Base-by-base conservation (phyloP, 2,113 vertebrate species). In the Typhlomys cinereus region DNA sequence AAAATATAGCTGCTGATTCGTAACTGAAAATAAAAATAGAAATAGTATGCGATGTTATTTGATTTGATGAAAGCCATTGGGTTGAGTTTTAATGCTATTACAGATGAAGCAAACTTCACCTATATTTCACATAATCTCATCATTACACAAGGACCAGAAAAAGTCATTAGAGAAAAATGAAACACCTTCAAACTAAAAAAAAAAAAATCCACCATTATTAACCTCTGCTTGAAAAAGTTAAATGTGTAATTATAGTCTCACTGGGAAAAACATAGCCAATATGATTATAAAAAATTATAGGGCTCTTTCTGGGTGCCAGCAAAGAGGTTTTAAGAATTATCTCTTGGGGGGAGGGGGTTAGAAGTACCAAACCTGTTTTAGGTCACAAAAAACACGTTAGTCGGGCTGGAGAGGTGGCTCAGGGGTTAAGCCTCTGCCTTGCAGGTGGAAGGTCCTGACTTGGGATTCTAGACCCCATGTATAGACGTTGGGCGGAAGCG, bases 131-230 rank as follows among this genome's bases (percentile, higher is more conserved):
- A 62, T 46, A 81, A 75, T 85, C 25, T 88, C 14, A 69, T 29
- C 31, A 69, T 39, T 39, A 12, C 27, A 82, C 2, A 71, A 81
- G 46, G 74, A 41, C 21, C 9, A 85, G 3, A 91, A 44, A 91
- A 96, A 73, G 31, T 93, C 66, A 94, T n/a, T 83, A 57, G 89
- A 96, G 89, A 91, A 50, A 69, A 7, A 92, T 62, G 80, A 95
- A 95, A 84, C 91, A 54, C 5, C 20, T n/a, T 73, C 57, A 91
- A 85, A 76, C n/a, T 64, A 6, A 95, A 92, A 94, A 79, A 48
- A 6, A 95, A 92, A 94, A 79, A 48, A 71, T 11, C 17, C 50
- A 85, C 15, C 21, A 95, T 78, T 81, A 88, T 31, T 91, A 95
- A 93, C 20, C 86, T 67, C 46, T 84, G 50, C 18, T 54, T 84